Evolutionary conservation across 2,888 invertebrate species (phyloP), one percentile per base, ranked within the genome.

Genomic region (Crioceris asparagi): DNA sequence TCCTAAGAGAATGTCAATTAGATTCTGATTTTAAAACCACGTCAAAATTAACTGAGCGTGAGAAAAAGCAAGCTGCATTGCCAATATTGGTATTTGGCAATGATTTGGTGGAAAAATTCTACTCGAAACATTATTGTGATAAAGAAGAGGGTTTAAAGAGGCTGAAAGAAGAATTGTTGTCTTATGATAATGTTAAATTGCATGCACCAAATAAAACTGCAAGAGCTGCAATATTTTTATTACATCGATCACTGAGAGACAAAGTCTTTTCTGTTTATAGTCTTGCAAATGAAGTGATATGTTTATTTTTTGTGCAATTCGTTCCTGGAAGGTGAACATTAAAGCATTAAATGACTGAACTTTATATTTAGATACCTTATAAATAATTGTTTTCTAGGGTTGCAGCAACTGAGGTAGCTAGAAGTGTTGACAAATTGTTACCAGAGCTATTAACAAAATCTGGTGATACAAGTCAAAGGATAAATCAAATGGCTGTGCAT

Each of bases 41-140:
- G 49, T 70, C 77, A 49, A 67, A 70, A 64, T 55, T 83, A 35
- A 85, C 83, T 40, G 87, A 87, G 54, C 67, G 85, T 35, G 87
- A 87, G 60, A 75, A 83, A 53, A 83, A 87, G 54, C 83, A 92
- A 61, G 93, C 93, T 1, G 86, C 90, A 0, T 62, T 90, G 40
- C 88, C 92, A 0, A 90, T 93, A 54, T 72, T 91, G 36, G 86
- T 93, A 27, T 93, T 93, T 65, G 93, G 92, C 39, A 81, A 81
- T 62, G 82, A 85, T 35, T 64, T 93, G 67, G 93, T 91, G 2
- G 90, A 91, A 61, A 84, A 85, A 56, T 86, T 88, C 62, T 90
- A 85, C 63, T 87, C 88, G 4, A 87, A 90, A 53, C 87, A 85
- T 61, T 91, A 83, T 63, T 74, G 86, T 30, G 88, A 90, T 60